Evolutionary conservation across 64 coral and sea anemone genomes (phyloP).

Genomic region (Trachythela sp.): DNA sequence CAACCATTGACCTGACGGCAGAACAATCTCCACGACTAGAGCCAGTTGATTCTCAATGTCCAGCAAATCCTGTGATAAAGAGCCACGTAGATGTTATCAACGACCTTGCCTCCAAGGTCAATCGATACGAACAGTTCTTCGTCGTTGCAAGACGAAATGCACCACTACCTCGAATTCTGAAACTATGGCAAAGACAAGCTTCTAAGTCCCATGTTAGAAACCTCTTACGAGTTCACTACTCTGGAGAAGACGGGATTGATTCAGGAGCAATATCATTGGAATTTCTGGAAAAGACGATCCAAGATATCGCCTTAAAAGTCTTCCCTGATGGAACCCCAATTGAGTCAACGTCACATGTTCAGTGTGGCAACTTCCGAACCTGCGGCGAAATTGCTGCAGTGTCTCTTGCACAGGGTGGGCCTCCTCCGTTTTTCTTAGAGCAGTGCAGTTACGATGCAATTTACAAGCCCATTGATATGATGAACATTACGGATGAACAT

Average conservation of each 20-base stretch:
- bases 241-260: conserved; percentile 16
- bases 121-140: background rate
- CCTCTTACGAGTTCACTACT: background rate
- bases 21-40: background rate
- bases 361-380: background rate
- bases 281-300: background rate
- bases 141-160: background rate
- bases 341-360: background rate
- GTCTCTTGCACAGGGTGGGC: conserved; percentile 20
- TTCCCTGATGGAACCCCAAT: background rate
- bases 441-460: background rate
- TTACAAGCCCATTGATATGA: background rate
- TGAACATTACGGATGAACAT: background rate
- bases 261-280: background rate
- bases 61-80: background rate
- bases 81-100: background rate
- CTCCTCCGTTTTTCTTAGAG: background rate
- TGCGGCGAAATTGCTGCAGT: background rate
- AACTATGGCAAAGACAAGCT: background rate
- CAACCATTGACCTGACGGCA: background rate
- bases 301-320: background rate
- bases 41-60: background rate
- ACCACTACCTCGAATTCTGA: background rate
- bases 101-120: background rate
- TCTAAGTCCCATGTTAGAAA: background rate